phyloP scores from a whole-genome alignment of 2,888 invertebrate genomes.

The Amblyjoppa proteus region DNA sequence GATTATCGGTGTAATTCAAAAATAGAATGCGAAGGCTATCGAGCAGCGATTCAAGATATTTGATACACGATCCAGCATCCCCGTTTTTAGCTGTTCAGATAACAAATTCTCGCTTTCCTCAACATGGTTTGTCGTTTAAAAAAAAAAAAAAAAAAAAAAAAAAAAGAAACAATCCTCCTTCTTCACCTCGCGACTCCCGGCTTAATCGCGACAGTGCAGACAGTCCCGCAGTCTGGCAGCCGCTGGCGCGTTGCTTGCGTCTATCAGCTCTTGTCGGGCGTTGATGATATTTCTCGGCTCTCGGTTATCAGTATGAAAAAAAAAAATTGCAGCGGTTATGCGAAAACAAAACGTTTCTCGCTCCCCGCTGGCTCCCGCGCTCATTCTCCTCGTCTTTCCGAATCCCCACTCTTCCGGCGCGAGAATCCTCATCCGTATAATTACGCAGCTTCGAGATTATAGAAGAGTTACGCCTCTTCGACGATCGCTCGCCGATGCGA shows the following conservation, averaged over 20 bases:
- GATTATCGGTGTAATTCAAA: neutral
- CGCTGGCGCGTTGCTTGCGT: slow-evolving; percentile 53
- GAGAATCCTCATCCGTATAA: slow-evolving; percentile 43
- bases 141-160: no score
- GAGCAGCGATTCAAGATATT: neutral
- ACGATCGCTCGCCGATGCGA: slow-evolving; percentile 42
- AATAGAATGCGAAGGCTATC: neutral
- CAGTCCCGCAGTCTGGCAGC: slow-evolving; percentile 66
- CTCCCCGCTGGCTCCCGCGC: slow-evolving; percentile 30
- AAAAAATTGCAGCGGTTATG: slow-evolving; percentile 40
- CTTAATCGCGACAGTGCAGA: slow-evolving; percentile 4
- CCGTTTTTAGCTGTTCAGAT: neutral
- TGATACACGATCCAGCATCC: slow-evolving; percentile 17
- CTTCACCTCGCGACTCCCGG: neutral
- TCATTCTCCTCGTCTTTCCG: slow-evolving; percentile 28
- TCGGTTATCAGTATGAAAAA: slow-evolving; percentile 30
- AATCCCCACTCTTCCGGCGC: slow-evolving; percentile 9
- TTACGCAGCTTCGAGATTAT: slow-evolving; percentile 48
- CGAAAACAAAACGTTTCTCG: slow-evolving; percentile 56
- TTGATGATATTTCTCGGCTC: slow-evolving; percentile 50
- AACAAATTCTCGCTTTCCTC: slow-evolving; percentile 32
- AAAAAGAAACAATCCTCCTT: neutral
- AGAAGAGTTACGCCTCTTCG: slow-evolving; percentile 50
- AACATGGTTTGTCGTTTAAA: neutral
- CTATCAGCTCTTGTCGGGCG: slow-evolving; percentile 52